These are phyloP conservation scores for Antheraea pernyi DNA, from an alignment of 1,140 invertebrate genomes.

Conservation along the genomic window DNA sequence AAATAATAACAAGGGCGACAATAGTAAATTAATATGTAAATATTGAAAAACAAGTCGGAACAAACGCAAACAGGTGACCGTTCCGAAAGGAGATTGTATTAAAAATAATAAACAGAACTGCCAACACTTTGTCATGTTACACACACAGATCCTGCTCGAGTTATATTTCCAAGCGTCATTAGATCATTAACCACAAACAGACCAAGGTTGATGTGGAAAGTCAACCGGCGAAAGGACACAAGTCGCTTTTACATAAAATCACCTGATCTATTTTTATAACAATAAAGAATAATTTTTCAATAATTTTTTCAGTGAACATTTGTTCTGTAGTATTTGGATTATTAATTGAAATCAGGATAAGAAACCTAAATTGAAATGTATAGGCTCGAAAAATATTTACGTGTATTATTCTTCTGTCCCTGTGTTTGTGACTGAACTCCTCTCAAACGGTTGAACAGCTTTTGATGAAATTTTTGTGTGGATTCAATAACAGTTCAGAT, in stretches of 20 bases:
- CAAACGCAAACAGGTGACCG: not conserved
- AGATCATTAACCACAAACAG: conserved; percentile 14
- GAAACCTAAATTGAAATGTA: too few relatives aligned
- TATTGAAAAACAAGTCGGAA: not conserved
- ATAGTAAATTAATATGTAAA: not conserved
- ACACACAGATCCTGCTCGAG: not conserved
- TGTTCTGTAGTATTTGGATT: not conserved
- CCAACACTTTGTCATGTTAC: not conserved
- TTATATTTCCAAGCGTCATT: conserved; percentile 13
- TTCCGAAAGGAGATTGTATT: not conserved
- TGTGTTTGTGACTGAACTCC: too few relatives aligned
- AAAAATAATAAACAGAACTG: conserved; percentile 4
- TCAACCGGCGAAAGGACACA: conserved; percentile 31
- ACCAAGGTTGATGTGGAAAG: conserved; percentile 62
- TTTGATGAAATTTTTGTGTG: too few relatives aligned
- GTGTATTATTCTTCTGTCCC: too few relatives aligned
- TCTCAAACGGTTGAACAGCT: too few relatives aligned
- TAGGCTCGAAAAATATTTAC: too few relatives aligned
- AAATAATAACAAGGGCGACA: too few relatives aligned
- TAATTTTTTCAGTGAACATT: not conserved
- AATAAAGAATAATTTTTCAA: not conserved
- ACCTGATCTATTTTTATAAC: conserved; percentile 5
- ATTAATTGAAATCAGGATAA: too few relatives aligned
- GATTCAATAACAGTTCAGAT: too few relatives aligned
- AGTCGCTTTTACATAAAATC: conserved; percentile 2